These are phyloP conservation scores for Neodontobutis hainanensis DNA, from an alignment of 2,113 vertebrate species.

Conservation along the genomic window DNA sequence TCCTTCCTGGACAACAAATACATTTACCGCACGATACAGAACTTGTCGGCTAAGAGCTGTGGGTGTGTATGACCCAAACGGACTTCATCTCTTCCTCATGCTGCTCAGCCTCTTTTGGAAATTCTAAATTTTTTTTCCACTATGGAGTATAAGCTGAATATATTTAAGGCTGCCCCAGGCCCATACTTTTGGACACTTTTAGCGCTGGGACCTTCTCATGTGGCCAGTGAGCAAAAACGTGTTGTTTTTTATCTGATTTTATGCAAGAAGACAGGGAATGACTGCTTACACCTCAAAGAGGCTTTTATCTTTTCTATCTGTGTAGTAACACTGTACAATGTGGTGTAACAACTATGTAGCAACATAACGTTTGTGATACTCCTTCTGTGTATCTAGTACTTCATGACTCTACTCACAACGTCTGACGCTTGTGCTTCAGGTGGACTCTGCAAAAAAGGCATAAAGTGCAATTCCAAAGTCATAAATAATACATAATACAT, in stretches of 20 bases:
- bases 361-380: conserved; percentile 42
- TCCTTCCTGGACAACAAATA: conserved; percentile 88
- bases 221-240: conserved; percentile 8
- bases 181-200: conserved; percentile 24
- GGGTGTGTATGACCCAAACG: conserved; percentile 87
- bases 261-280: conserved; percentile 29
- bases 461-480: conserved; percentile 2
- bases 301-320: conserved; percentile 65
- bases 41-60: conserved; percentile 91
- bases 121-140: conserved; percentile 18
- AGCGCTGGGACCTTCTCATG: conserved; percentile 6
- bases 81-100: conserved; percentile 17
- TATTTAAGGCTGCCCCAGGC: conserved; percentile 12
- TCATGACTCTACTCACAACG: conserved; percentile 2
- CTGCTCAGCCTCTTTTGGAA: conserved; percentile 49
- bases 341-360: conserved; percentile 59
- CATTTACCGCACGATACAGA: conserved; percentile 87
- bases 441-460: neutral
- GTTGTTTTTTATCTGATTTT: conserved; percentile 17
- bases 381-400: conserved; percentile 26
- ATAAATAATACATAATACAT: too few species aligned
- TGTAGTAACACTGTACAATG: conserved; percentile 74
- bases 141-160: conserved; percentile 46
- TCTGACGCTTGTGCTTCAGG: neutral
- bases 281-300: conserved; percentile 42